phyloP scores from a whole-genome alignment of 1,140 invertebrate genomes.

The Aphelinus atriplicis region DNA sequence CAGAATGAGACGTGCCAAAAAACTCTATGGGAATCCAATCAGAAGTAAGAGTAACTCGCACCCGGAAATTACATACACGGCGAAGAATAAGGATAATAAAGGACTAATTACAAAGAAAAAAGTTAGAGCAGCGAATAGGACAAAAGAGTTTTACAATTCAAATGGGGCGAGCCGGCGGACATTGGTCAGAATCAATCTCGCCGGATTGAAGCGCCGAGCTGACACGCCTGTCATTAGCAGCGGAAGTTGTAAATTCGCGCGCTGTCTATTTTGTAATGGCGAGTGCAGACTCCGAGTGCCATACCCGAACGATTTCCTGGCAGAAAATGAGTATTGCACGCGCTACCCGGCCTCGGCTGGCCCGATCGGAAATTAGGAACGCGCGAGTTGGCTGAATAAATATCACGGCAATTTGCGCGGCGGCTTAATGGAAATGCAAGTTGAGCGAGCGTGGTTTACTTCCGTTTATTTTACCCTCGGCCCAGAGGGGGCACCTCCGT shows the following conservation, averaged over 20 bases:
- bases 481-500: too few species aligned
- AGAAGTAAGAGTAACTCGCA: too few species aligned
- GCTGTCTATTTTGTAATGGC: not conserved
- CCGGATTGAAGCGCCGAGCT: too few species aligned
- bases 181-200: conserved; percentile 12
- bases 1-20: too few species aligned
- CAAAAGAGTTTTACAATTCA: not conserved
- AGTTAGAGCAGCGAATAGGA: too few species aligned
- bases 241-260: conserved; percentile 4
- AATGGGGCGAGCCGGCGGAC: not conserved
- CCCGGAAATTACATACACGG: too few species aligned
- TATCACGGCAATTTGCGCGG: conserved; percentile 25
- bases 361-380: conserved; percentile 25
- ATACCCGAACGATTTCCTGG: too few species aligned
- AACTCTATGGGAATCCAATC: too few species aligned
- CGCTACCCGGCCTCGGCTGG: not conserved
- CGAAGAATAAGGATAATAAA: too few species aligned
- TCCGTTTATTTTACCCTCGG: conserved; percentile 16
- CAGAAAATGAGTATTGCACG: too few species aligned
- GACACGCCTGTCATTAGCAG: conserved; percentile 10
- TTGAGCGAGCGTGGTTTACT: not conserved
- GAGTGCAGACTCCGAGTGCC: not conserved
- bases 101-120: too few species aligned
- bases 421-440: conserved; percentile 22
- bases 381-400: conserved; percentile 22